Percentiles rank a stretch among this genome's conserved stretches.
These are phyloP conservation scores for Berghia stephanieae DNA, from an alignment of 1,140 invertebrate species.

Conservation along the genomic window DNA sequence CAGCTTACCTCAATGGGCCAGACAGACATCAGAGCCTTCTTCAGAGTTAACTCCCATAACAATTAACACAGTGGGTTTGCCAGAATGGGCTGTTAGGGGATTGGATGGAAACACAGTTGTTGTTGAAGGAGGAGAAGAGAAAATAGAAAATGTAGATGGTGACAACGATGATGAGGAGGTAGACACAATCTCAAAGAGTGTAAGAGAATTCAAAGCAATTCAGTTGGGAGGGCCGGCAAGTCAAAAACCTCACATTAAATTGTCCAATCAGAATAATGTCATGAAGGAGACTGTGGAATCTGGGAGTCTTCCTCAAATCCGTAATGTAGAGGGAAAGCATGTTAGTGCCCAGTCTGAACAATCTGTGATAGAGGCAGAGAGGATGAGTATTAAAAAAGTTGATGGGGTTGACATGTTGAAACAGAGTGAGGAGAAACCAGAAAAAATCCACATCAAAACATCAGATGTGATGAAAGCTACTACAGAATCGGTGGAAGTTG, in stretches of 20 bases:
- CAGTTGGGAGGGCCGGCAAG: neutral
- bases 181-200: neutral
- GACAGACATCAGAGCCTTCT: no score
- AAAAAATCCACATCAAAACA: conserved; percentile 33
- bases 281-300: neutral
- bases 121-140: no score
- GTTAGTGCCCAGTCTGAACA: neutral
- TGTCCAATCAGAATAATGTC: neutral
- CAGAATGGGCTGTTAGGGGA: no score
- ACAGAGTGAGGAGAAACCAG: conserved; percentile 19
- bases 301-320: neutral
- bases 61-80: no score
- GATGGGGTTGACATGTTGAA: neutral
- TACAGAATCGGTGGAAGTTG: conserved; percentile 39
- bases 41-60: no score
- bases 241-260: neutral
- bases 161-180: neutral
- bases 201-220: neutral
- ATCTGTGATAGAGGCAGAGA: neutral
- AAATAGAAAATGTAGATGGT: neutral
- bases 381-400: conserved; percentile 23
- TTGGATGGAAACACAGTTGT: no score
- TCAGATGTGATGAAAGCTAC: conserved; percentile 38
- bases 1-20: no score
- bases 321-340: neutral